phyloP scores from a whole-genome alignment of 2,797 vertebrate genomes.

The Sciurus carolinensis region DNA sequence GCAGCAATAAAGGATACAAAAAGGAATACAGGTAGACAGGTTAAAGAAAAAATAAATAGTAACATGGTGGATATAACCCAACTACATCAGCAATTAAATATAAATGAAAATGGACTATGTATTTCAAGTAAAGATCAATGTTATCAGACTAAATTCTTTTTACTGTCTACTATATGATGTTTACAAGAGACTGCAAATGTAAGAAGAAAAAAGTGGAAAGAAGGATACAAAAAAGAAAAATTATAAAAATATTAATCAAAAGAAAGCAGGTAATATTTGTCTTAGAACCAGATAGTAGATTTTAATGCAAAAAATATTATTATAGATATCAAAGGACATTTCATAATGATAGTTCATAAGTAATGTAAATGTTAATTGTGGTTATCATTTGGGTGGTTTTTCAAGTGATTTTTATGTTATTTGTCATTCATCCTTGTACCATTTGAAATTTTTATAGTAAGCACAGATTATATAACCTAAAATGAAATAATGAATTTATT shows the following conservation, averaged over 20 bases:
- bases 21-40: background rate
- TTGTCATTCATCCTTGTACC: background rate
- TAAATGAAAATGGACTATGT: background rate
- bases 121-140: background rate
- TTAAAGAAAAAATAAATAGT: constrained; percentile 36
- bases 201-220: background rate
- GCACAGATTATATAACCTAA: background rate
- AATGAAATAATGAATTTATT: constrained; percentile 7
- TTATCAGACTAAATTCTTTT: background rate
- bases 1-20: background rate
- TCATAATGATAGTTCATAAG: background rate
- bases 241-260: background rate
- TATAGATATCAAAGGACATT: background rate
- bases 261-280: background rate
- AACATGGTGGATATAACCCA: background rate
- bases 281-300: background rate
- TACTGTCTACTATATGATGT: background rate
- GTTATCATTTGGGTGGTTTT: background rate
- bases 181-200: background rate
- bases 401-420: constrained; percentile 22
- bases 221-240: background rate
- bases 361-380: background rate
- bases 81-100: background rate
- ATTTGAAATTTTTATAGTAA: background rate
- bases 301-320: constrained; percentile 9